Base-by-base conservation (phyloP, 2,113 vertebrate species). In the Ptychochromis oligacanthus region DNA sequence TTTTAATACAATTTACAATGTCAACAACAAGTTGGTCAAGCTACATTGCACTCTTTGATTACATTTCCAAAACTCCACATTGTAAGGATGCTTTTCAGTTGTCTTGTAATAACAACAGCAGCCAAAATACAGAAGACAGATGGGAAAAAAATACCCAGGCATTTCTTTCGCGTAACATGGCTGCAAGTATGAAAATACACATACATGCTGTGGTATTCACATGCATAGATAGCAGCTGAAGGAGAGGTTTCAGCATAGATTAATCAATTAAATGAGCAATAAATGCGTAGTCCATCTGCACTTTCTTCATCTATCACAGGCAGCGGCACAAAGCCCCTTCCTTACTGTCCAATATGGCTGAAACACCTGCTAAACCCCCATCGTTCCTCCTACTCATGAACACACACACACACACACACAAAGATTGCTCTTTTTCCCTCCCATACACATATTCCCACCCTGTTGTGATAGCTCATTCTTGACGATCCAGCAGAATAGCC, bases 401-500 rank as follows among this genome's bases (percentile, higher is more conserved):
- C 76, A 40, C 56, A 80, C 59, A 57, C 75, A 8, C 20, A 76
- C 6, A 79, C 65, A 26, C 52, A 75, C 58, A 57, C 74, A 40
- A 12, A 67, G 18, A 79, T 70, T 13, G 15, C 55, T 55, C 85
- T 60, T 67, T 77, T 26, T 55, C 40, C n/a, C 24, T 3, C 26
- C n/a, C 79, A 24, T 24, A 55, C 61, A 60, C 56, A 75, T 59
- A 74, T 49, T 43, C 46, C 28, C 62, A 57, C 8, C 13, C 18
- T 36, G 65, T 56, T 17, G 57, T 15, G 12, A 74, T 54, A 55
- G 85, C 49, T 79, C 65, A 31, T 83, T 93, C 80, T 77, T 82
- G 90, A 84, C 18, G 82, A 91, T 81, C 76, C 88, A 92, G 94
- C 93, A 92, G 86, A 92, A 92, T 14, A 60, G n/a, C 52, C 14